Conservation (phyloP, 1,140 invertebrate genomes). For the Bombus ignitus region DNA sequence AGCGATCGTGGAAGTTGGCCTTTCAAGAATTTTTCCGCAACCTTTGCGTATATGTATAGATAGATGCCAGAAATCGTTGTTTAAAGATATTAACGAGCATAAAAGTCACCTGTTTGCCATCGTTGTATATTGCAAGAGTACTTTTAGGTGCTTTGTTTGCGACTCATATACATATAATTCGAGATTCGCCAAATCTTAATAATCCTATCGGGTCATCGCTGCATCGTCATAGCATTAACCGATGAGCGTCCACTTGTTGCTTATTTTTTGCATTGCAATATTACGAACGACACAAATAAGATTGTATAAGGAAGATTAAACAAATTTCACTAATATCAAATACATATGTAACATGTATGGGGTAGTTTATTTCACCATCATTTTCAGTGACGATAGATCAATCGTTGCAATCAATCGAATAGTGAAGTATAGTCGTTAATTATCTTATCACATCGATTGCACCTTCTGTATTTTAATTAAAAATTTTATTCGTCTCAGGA, state of each 20-base stretch:
- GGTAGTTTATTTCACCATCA: too few species aligned
- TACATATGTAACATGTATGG: too few species aligned
- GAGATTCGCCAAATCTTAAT: background rate
- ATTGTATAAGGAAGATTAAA: too few species aligned
- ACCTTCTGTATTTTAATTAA: background rate
- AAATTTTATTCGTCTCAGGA: background rate
- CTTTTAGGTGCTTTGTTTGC: fast-evolving
- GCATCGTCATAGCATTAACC: too few species aligned
- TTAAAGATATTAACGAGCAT: background rate
- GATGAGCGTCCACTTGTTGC: too few species aligned
- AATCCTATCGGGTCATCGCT: too few species aligned
- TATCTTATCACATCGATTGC: background rate
- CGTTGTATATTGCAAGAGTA: background rate
- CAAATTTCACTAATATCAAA: too few species aligned
- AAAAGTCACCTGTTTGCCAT: background rate
- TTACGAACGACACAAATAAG: too few species aligned
- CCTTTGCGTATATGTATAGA: background rate
- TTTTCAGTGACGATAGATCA: too few species aligned
- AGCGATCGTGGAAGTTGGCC: background rate
- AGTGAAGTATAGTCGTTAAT: background rate
- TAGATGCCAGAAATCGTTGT: background rate
- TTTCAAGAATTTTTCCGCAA: background rate
- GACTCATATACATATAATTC: background rate
- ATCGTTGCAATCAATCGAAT: background rate
- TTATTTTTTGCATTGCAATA: too few species aligned